Percentiles rank a stretch among this genome's conserved stretches.
Conservation (phyloP, 2,113 vertebrate genomes). For the Melanocharis versteri region DNA sequence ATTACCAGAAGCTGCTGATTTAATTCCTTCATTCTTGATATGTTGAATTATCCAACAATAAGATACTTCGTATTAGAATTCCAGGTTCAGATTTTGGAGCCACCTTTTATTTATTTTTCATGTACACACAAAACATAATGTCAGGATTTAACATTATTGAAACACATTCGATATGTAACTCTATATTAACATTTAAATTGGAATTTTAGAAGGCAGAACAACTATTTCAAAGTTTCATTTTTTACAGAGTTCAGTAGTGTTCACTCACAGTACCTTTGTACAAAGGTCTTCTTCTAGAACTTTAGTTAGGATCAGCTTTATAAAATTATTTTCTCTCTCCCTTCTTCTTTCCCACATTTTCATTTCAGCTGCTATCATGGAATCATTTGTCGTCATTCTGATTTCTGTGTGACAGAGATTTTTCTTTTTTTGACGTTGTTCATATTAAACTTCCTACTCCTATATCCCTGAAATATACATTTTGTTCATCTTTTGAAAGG, state of each 20-base stretch:
- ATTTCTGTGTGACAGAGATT: not conserved
- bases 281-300: not conserved
- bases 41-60: not conserved
- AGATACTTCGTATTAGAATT: not conserved
- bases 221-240: not conserved
- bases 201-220: not conserved
- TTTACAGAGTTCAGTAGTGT: not conserved
- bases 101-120: not conserved
- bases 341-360: not conserved
- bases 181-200: not conserved
- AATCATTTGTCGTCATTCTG: not conserved
- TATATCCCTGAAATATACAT: not conserved
- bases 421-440: not conserved
- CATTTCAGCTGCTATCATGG: not conserved
- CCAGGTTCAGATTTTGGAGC: not conserved
- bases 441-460: not conserved
- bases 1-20: not conserved
- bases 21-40: not conserved
- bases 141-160: not conserved
- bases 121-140: not conserved
- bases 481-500: not conserved
- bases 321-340: not conserved
- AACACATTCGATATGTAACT: not conserved
- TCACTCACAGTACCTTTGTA: not conserved
- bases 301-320: not conserved